Evolutionary conservation across 2,888 invertebrate species (phyloP).

Genomic region (Aquatica leii): DNA sequence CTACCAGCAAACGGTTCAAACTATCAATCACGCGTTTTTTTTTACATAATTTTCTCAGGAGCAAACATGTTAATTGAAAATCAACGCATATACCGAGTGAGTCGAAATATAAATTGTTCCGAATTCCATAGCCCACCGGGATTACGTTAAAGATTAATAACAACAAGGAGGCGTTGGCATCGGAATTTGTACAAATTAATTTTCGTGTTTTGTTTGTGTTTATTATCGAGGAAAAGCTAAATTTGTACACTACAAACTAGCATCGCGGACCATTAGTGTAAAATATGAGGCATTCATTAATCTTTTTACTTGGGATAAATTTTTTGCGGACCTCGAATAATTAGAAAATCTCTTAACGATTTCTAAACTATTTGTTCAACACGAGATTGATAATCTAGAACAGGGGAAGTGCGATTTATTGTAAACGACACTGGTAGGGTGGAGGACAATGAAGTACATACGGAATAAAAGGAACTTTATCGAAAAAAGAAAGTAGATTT

Average conservation of each 20-base stretch:
- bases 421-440: slow-evolving; percentile 42
- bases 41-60: background rate
- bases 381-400: background rate
- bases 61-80: background rate
- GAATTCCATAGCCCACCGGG: too few relatives aligned
- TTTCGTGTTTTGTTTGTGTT: too few relatives aligned
- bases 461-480: slow-evolving; percentile 48
- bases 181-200: too few relatives aligned
- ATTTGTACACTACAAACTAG: too few relatives aligned
- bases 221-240: too few relatives aligned
- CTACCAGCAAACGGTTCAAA: background rate
- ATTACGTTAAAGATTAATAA: too few relatives aligned
- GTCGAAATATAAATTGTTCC: too few relatives aligned
- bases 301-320: too few relatives aligned
- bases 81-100: background rate
- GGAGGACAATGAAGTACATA: slow-evolving; percentile 41
- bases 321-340: too few relatives aligned
- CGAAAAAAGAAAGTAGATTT: slow-evolving; percentile 54
- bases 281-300: slow-evolving; percentile 8
- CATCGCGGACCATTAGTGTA: background rate
- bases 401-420: slow-evolving; percentile 24
- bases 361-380: slow-evolving; percentile 8
- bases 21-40: background rate
- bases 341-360: background rate
- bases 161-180: too few relatives aligned